Evolutionary conservation across 2,113 vertebrate species (phyloP).

Genomic region (Speoplatyrhinus poulsoni): DNA sequence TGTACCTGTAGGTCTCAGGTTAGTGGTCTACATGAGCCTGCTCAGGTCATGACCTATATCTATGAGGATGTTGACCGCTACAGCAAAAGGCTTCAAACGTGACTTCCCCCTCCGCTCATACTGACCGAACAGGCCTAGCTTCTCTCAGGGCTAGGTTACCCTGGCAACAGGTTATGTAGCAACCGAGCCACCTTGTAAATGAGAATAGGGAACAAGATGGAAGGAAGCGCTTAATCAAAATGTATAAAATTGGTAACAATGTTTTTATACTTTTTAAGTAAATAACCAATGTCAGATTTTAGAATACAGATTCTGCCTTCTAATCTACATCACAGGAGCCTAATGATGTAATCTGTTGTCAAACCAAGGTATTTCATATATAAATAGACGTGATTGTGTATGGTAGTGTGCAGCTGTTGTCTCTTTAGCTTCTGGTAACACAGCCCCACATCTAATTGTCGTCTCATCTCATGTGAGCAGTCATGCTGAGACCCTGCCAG

Average conservation of each 20-base stretch:
- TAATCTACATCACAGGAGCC: too few species aligned
- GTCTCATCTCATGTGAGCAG: neutral
- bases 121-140: constrained; percentile 23
- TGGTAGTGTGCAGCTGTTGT: constrained; percentile 20
- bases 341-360: too few species aligned
- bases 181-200: constrained; percentile 24
- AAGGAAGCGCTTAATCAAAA: too few species aligned
- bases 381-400: constrained; percentile 12
- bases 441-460: constrained; percentile 8
- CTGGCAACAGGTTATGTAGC: constrained; percentile 66
- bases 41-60: too few species aligned
- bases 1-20: too few species aligned
- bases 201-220: too few species aligned
- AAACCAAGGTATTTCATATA: too few species aligned
- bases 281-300: too few species aligned
- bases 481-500: constrained; percentile 35
- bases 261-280: too few species aligned
- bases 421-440: constrained; percentile 12
- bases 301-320: too few species aligned
- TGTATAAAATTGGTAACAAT: too few species aligned
- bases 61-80: neutral
- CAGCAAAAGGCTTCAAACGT: neutral
- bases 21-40: too few species aligned
- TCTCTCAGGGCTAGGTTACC: constrained; percentile 54
- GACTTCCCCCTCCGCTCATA: constrained; percentile 1